A percentile compares a stretch with the other conserved stretches of the same genome.
These are phyloP conservation scores for Gymnobelideus leadbeateri DNA, from an alignment of 2,113 vertebrate genomes.

Conservation along the genomic window DNA sequence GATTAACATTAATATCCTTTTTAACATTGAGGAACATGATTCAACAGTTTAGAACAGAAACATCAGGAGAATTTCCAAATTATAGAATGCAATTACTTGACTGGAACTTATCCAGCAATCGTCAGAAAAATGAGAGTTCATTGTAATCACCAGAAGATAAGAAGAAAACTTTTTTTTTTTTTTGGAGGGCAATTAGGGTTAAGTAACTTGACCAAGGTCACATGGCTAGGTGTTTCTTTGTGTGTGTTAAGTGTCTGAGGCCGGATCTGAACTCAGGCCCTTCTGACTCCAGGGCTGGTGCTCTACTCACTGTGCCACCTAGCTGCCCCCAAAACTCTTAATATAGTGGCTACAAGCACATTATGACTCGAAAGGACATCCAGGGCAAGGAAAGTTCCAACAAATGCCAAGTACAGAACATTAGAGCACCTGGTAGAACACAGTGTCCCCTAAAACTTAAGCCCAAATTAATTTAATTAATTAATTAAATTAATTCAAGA, in stretches of 20 bases:
- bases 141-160: background rate
- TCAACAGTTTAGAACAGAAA: conserved; percentile 48
- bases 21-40: background rate
- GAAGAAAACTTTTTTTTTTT: too few species aligned
- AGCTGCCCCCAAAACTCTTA: too few species aligned
- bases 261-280: too few species aligned
- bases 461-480: conserved; percentile 12
- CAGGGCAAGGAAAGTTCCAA: background rate
- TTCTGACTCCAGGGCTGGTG: too few species aligned
- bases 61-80: conserved; percentile 15
- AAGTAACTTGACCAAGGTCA: too few species aligned
- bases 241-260: too few species aligned
- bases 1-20: background rate
- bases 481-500: too few species aligned
- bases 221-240: too few species aligned
- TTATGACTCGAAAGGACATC: background rate
- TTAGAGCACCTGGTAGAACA: background rate
- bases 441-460: background rate
- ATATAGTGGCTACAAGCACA: background rate
- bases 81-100: conserved; percentile 8
- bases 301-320: too few species aligned
- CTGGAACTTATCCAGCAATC: conserved; percentile 26
- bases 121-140: background rate
- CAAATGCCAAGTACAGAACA: background rate
- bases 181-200: too few species aligned